Evolutionary conservation across 2,888 invertebrate species (phyloP).

Genomic region (Falcaria lacertinaria): DNA sequence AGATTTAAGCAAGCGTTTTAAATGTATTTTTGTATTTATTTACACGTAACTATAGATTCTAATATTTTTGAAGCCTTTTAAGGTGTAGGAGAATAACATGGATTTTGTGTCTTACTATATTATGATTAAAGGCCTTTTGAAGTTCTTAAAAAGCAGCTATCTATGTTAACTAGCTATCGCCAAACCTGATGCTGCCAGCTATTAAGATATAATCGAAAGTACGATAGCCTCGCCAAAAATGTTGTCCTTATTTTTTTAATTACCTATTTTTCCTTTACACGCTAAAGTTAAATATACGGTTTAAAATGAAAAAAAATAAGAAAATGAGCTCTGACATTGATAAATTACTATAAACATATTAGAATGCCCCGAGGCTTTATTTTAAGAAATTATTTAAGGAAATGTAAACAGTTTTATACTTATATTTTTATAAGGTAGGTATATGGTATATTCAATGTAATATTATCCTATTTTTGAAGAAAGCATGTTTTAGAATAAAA

Average conservation of each 20-base stretch:
- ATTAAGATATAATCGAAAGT: too few species aligned
- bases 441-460: constrained; percentile 45
- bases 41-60: background rate
- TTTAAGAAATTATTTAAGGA: constrained; percentile 29
- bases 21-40: constrained; percentile 11
- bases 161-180: background rate
- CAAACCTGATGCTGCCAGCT: too few species aligned
- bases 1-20: constrained; percentile 3
- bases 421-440: constrained; percentile 43
- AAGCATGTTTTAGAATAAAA: constrained; percentile 73
- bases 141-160: background rate
- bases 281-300: constrained; percentile 41
- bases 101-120: background rate
- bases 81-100: background rate
- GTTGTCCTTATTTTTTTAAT: constrained; percentile 6
- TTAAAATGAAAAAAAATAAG: constrained; percentile 9
- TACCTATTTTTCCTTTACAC: constrained; percentile 41
- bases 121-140: too few species aligned
- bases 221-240: too few species aligned
- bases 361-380: constrained; percentile 26
- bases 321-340: background rate
- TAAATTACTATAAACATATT: background rate
- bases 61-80: background rate
- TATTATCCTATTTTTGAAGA: constrained; percentile 43
- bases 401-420: constrained; percentile 38